Evolutionary conservation across 2,113 vertebrate species (phyloP), one percentile per base, ranked within the genome.

Genomic region (Tetraodon nigroviridis): DNA sequence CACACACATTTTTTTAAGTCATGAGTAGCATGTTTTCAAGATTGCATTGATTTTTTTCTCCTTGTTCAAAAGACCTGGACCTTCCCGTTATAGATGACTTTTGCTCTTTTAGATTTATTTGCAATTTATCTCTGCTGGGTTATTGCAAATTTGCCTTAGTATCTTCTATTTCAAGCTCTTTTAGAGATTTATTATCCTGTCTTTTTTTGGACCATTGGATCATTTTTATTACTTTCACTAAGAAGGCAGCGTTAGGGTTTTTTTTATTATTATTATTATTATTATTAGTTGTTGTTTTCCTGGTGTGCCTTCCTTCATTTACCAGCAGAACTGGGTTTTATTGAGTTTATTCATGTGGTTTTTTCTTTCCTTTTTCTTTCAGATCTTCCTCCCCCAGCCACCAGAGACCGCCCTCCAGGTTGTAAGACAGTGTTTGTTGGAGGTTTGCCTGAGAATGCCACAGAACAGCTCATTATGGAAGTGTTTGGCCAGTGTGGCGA

Each of bases 361-460:
- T 54, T 5, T 55, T 24, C 10, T 17, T 5, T 20, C 40, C 19
- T 8, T 41, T 48, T 72, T 37, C 68, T 20, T 47, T 51, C 88
- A 98, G 95, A 97, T 78, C 93, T 97, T 15, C 95, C 94, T 6
- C 93, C 93, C 85, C 95, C 96, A 1, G 93, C 95, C 62, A 96
- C 92, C 0, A 91, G 95, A 76, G 93, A 97, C 63, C 92, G 96
- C 63, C 96, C 95, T 58, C 96, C 96, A 0, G 96, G 96, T 21
- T 98, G 95, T 78, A 98, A 96, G 86, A 98, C 96, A 0, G 94
- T 98, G 70, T 98, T 98, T 86, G 95, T 98, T 5, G 96, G 96
- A 0, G 96, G 96, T 12, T 85, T 98, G 51, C 96, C 96, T 0
- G 96, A 98, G 70, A 98, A 98, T 0, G 89, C 90, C 2, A 95